phyloP scores from a whole-genome alignment of 2,888 invertebrate genomes.

The Scaptodrosophila latifasciaeformis region DNA sequence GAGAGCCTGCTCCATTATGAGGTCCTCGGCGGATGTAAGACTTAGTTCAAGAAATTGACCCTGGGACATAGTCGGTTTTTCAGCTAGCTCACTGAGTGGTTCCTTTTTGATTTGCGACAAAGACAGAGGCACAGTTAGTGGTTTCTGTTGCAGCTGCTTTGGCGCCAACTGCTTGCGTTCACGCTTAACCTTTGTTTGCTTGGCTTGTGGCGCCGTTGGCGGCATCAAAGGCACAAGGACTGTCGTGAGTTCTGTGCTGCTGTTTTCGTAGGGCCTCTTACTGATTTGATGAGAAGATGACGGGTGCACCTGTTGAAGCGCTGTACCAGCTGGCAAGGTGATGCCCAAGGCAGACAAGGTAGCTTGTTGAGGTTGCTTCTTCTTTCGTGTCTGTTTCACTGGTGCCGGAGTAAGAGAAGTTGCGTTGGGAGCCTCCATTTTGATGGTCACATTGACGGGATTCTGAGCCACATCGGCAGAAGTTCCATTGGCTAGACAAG shows the following conservation, averaged over 20 bases:
- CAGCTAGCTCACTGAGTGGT: slow-evolving; percentile 17
- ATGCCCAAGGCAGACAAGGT: slow-evolving; percentile 58
- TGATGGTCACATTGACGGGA: neutral
- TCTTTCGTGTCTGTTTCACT: slow-evolving; percentile 45
- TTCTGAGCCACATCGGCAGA: neutral
- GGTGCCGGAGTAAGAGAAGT: slow-evolving; percentile 26
- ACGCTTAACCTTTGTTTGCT: slow-evolving; percentile 59
- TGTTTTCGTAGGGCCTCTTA: neutral
- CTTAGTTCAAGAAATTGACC: slow-evolving; percentile 69
- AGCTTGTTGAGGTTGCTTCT: slow-evolving; percentile 58
- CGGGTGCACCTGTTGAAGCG: slow-evolving; percentile 44
- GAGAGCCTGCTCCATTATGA: slow-evolving; percentile 74
- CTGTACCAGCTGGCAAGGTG: slow-evolving; percentile 51
- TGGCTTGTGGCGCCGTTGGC: slow-evolving; percentile 31
- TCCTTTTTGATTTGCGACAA: slow-evolving; percentile 54
- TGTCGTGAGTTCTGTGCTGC: slow-evolving; percentile 14
- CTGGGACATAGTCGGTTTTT: slow-evolving; percentile 21
- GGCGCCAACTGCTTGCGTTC: slow-evolving; percentile 67
- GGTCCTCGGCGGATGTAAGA: slow-evolving; percentile 72
- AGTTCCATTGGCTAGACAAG: neutral
- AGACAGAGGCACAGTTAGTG: slow-evolving; percentile 20
- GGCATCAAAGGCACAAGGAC: slow-evolving; percentile 18
- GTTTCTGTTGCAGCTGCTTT: slow-evolving; percentile 67
- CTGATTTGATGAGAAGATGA: neutral
- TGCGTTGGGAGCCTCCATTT: slow-evolving; percentile 12